These are phyloP conservation scores for Campaea margaritaria DNA, from an alignment of 2,888 invertebrate genomes.

Conservation along the genomic window DNA sequence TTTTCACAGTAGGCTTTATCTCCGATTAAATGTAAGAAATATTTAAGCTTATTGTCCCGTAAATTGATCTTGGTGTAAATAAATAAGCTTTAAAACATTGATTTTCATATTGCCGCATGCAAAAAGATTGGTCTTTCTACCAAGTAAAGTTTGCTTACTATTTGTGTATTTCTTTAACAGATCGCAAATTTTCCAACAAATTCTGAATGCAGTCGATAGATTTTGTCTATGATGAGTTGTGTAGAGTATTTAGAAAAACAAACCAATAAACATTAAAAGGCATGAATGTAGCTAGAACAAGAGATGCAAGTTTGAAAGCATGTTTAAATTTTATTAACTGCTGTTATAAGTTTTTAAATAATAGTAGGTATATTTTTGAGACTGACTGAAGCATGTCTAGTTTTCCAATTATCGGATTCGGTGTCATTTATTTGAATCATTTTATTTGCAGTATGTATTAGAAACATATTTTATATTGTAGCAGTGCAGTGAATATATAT, in stretches of 20 bases:
- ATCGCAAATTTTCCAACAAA: constrained; percentile 25
- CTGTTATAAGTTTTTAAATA: constrained; percentile 18
- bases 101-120: constrained; percentile 4
- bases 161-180: constrained; percentile 31
- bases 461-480: constrained; percentile 35
- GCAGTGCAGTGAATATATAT: constrained; percentile 33
- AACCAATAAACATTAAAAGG: constrained; percentile 35
- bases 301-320: constrained; percentile 51
- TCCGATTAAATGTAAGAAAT: background rate
- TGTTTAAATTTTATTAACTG: constrained; percentile 43
- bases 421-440: constrained; percentile 42
- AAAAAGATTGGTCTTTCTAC: background rate
- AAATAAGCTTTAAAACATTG: background rate
- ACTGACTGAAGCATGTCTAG: constrained; percentile 77
- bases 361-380: constrained; percentile 38
- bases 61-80: too few species aligned
- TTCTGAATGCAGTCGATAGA: constrained; percentile 20
- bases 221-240: constrained; percentile 4
- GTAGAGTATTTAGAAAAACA: constrained; percentile 10
- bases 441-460: constrained; percentile 34
- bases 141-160: constrained; percentile 1
- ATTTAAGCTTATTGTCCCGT: too few species aligned
- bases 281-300: constrained; percentile 52
- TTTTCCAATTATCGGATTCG: constrained; percentile 50
- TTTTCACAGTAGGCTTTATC: background rate